phyloP scores from a whole-genome alignment of 2,797 vertebrate species.

The Arremon aurantiirostris region DNA sequence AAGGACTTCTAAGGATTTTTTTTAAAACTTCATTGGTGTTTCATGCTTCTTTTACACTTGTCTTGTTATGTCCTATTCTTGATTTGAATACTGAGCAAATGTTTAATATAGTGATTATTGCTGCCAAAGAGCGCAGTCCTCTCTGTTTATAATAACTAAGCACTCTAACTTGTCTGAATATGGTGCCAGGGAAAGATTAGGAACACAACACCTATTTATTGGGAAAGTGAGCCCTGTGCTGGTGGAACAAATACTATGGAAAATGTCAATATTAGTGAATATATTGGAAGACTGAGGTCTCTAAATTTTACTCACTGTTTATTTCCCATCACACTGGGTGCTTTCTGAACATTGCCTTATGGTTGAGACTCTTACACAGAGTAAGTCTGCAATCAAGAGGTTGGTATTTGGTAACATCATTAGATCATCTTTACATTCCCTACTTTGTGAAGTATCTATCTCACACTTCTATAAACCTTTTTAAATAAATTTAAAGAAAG shows the following conservation, averaged over 20 bases:
- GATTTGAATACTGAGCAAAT: background rate
- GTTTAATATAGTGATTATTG: background rate
- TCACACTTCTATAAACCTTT: background rate
- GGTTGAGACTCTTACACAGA: background rate
- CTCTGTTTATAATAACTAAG: background rate
- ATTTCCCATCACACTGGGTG: background rate
- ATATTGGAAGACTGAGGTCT: background rate
- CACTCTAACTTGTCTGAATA: background rate
- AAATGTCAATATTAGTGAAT: background rate
- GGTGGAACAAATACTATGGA: background rate
- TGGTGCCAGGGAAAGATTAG: background rate
- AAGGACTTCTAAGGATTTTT: background rate
- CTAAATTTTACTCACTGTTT: background rate
- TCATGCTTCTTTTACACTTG: background rate
- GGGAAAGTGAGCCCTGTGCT: background rate
- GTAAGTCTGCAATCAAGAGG: background rate
- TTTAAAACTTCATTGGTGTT: background rate
- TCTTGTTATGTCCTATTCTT: background rate
- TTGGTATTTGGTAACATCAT: background rate
- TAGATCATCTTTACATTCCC: rapidly evolving
- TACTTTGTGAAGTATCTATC: background rate
- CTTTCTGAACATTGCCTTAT: background rate
- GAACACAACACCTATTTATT: background rate
- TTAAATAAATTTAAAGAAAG: background rate
- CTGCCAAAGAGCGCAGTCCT: background rate